Percentiles rank a stretch among this genome's conserved stretches.
phyloP scores from a whole-genome alignment of 2,888 invertebrate genomes.

The Amitus sp. region DNA sequence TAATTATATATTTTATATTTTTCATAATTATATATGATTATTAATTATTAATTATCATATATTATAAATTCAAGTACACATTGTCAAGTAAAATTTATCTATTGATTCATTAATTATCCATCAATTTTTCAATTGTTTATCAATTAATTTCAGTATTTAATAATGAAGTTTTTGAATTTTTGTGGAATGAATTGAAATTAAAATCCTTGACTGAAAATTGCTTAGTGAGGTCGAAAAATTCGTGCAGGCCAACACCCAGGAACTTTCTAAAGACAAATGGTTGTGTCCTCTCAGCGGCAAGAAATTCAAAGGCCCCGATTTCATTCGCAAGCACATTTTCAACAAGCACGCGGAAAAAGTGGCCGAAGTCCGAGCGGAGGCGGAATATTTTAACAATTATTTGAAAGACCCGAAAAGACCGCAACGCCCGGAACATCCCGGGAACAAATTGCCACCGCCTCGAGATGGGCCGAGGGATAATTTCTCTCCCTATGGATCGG shows the following conservation, averaged over 20 bases:
- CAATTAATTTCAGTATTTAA: too few species aligned
- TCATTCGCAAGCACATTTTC: constrained; percentile 97
- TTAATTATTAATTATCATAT: too few species aligned
- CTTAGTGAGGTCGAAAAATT: constrained; percentile 89
- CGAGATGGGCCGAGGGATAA: constrained; percentile 65
- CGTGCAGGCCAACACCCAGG: constrained; percentile 94
- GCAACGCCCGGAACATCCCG: constrained; percentile 87
- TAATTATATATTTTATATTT: too few species aligned
- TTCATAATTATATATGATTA: too few species aligned
- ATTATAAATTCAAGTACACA: too few species aligned
- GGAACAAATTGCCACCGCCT: constrained; percentile 68
- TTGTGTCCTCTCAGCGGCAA: constrained; percentile 98
- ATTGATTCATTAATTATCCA: too few species aligned
- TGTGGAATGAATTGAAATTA: too few species aligned
- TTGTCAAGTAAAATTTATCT: too few species aligned
- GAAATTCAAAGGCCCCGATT: constrained; percentile 99
- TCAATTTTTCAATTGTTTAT: too few species aligned
- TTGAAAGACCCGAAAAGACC: constrained; percentile 93
- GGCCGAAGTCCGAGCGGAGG: constrained; percentile 96
- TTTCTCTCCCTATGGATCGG: constrained; percentile 65
- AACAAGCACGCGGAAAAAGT: constrained; percentile 98
- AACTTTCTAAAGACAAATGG: constrained; percentile 98
- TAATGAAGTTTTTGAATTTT: too few species aligned
- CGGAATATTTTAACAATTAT: constrained; percentile 98
- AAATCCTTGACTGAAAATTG: constrained; percentile 6